Conservation (phyloP, 2,888 invertebrate species). For the Girardia tigrina region DNA sequence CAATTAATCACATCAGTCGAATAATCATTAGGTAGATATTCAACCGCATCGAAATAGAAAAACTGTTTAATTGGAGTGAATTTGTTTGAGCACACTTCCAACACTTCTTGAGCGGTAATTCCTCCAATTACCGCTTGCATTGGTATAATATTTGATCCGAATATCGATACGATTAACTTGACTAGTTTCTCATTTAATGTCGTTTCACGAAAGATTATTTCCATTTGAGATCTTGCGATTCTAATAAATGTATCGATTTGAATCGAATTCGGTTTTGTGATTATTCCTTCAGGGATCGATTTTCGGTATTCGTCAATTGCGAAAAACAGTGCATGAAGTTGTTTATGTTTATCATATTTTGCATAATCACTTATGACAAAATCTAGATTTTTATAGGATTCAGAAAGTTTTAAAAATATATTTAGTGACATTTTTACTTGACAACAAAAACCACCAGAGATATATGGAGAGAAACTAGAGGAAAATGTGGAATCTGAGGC, state of each 20-base stretch:
- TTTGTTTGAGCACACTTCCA: conserved; percentile 92
- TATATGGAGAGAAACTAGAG: conserved; percentile 67
- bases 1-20: conserved; percentile 55
- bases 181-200: conserved; percentile 61
- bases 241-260: no score
- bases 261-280: no score
- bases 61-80: conserved; percentile 82
- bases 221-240: neutral
- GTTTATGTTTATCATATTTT: conserved; percentile 76
- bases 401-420: conserved; percentile 57
- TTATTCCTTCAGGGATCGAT: no score
- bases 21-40: conserved; percentile 64
- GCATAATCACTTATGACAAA: conserved; percentile 75
- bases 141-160: conserved; percentile 58
- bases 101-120: conserved; percentile 83
- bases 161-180: conserved; percentile 64
- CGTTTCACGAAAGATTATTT: neutral
- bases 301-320: conserved; percentile 61
- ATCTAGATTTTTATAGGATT: conserved; percentile 66
- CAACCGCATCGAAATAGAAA: conserved; percentile 85
- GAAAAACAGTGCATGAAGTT: conserved; percentile 72
- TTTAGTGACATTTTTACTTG: conserved; percentile 88
- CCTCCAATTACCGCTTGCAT: conserved; percentile 88
- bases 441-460: conserved; percentile 75
- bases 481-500: no score